These are phyloP conservation scores for Hydrotaea diabolus DNA, from an alignment of 2,888 invertebrate species.

Conservation along the genomic window DNA sequence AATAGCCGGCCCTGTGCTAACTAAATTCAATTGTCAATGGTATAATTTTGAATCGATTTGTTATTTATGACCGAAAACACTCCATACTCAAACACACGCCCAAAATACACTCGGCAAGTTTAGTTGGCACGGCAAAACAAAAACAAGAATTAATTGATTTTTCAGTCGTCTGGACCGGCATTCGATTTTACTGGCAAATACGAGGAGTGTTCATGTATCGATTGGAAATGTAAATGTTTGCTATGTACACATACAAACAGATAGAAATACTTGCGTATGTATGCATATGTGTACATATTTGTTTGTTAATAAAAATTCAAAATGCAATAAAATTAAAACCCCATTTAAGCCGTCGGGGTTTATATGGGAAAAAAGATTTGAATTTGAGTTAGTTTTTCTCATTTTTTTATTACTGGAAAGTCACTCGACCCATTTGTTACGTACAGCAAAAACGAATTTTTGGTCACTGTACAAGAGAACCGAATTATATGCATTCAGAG, in stretches of 20 bases:
- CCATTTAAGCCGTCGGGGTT: constrained; percentile 47
- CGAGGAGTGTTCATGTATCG: background rate
- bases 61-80: constrained; percentile 56
- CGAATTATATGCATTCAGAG: too few species aligned
- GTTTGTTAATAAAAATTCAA: constrained; percentile 37
- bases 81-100: constrained; percentile 2
- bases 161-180: constrained; percentile 47
- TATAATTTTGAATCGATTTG: constrained; percentile 61
- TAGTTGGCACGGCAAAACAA: constrained; percentile 17
- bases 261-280: background rate
- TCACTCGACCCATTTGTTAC: background rate
- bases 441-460: background rate
- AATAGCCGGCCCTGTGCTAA: constrained; percentile 23
- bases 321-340: constrained; percentile 59
- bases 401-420: background rate
- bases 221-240: constrained; percentile 3
- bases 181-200: constrained; percentile 4
- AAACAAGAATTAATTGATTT: constrained; percentile 36
- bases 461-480: background rate
- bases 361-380: constrained; percentile 29
- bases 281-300: constrained; percentile 9
- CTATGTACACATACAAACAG: background rate
- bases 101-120: constrained; percentile 35
- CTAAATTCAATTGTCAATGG: constrained; percentile 67
- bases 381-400: constrained; percentile 26